These are phyloP conservation scores for Amblyteles armatorius DNA, from an alignment of 2,888 invertebrate species.

Conservation along the genomic window DNA sequence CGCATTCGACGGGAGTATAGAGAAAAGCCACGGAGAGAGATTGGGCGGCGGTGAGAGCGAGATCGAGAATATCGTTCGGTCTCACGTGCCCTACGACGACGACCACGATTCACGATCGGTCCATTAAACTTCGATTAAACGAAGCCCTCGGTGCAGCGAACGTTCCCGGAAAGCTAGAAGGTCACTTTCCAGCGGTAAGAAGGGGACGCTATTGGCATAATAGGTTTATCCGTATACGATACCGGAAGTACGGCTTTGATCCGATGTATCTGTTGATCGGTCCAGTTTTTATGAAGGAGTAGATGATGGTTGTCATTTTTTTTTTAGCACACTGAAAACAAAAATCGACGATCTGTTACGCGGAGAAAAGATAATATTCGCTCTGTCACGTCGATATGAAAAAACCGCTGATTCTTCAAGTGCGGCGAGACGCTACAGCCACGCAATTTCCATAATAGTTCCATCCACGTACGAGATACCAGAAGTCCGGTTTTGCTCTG, in stretches of 20 bases:
- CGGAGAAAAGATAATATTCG: neutral
- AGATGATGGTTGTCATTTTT: too few species aligned
- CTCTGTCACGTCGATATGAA: too few species aligned
- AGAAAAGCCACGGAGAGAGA: constrained; percentile 11
- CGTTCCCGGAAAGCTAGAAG: constrained; percentile 30
- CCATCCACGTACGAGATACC: neutral
- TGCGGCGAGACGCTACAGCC: neutral
- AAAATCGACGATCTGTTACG: too few species aligned
- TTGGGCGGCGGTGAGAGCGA: constrained; percentile 18
- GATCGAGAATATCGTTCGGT: constrained; percentile 44
- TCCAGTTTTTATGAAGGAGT: too few species aligned
- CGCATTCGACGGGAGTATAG: constrained; percentile 20
- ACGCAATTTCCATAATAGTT: neutral
- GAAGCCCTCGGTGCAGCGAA: constrained; percentile 30
- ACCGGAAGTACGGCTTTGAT: too few species aligned
- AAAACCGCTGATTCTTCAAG: too few species aligned
- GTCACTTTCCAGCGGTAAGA: constrained; percentile 6
- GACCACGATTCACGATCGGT: constrained; percentile 61
- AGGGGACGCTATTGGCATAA: constrained; percentile 6
- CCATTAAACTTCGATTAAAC: constrained; percentile 66
- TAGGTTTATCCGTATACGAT: too few species aligned
- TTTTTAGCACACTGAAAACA: too few species aligned
- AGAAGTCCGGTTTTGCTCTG: neutral
- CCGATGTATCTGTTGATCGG: too few species aligned
- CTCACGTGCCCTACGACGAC: constrained; percentile 37